These are phyloP conservation scores for Ahaetulla prasina DNA, from an alignment of 2,113 vertebrate genomes.

Conservation along the genomic window DNA sequence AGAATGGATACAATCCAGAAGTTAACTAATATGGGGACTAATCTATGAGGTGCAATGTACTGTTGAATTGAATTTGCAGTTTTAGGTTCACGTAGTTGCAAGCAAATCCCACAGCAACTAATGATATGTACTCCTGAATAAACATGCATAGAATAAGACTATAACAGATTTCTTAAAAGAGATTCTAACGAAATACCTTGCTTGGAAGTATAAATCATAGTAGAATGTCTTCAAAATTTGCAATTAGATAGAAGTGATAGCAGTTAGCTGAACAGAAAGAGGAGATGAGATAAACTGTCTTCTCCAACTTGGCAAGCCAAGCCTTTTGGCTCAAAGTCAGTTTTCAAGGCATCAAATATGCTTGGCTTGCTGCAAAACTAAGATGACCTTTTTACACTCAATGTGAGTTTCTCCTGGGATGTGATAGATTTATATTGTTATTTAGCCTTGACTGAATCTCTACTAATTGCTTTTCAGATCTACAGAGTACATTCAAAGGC, in stretches of 20 bases:
- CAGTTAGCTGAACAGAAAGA: slow-evolving; percentile 2
- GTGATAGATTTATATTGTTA: slow-evolving; percentile 55
- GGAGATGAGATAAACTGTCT: neutral
- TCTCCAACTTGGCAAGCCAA: neutral
- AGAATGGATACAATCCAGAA: neutral
- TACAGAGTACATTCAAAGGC: slow-evolving; percentile 44
- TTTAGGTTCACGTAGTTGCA: neutral
- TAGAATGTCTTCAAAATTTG: neutral
- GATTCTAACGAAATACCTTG: neutral
- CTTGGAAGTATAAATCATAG: neutral
- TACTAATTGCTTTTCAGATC: slow-evolving; percentile 56
- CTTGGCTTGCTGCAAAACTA: slow-evolving; percentile 52
- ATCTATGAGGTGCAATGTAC: neutral
- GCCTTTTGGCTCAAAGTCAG: slow-evolving; percentile 36
- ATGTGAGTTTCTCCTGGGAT: slow-evolving; percentile 62
- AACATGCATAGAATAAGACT: neutral
- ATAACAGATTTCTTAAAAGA: neutral
- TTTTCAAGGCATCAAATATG: slow-evolving; percentile 53
- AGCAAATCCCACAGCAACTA: neutral
- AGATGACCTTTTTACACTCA: slow-evolving; percentile 54
- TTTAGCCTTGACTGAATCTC: slow-evolving; percentile 57
- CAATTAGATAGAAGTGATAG: neutral
- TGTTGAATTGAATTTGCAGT: neutral
- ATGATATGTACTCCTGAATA: neutral
- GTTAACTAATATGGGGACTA: neutral